Evolutionary conservation across 2,797 vertebrate genomes (phyloP).

Genomic region (Balearica regulorum): DNA sequence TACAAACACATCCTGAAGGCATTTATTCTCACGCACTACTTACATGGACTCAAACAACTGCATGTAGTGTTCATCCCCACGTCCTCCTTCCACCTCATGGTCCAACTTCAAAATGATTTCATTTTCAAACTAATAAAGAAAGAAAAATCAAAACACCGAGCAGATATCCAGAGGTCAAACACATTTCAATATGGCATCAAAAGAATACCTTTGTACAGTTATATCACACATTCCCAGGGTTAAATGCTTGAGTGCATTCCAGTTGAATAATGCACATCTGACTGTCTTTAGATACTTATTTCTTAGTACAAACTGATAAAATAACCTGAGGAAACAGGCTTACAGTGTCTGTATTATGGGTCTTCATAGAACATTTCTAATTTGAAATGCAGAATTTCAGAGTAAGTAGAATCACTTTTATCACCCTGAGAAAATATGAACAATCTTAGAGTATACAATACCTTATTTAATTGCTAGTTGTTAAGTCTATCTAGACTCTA

Average conservation of each 20-base stretch:
- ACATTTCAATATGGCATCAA: neutral
- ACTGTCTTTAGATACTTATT: neutral
- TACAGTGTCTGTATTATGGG: neutral
- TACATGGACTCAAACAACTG: constrained; percentile 93
- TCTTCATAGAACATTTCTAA: neutral
- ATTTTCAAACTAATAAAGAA: constrained; percentile 88
- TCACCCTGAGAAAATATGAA: neutral
- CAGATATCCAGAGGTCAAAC: neutral
- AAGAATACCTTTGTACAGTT: neutral
- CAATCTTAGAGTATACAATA: neutral
- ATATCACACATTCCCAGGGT: neutral
- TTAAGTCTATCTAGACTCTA: neutral
- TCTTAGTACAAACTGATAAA: neutral
- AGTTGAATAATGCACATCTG: neutral
- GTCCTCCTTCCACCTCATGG: constrained; percentile 97
- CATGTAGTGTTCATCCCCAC: constrained; percentile 94
- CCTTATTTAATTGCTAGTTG: neutral
- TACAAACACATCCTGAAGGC: neutral
- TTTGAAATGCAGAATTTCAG: neutral
- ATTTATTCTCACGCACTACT: constrained; percentile 19
- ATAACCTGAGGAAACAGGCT: neutral
- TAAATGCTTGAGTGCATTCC: neutral
- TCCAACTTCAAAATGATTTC: constrained; percentile 98
- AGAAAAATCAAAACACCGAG: neutral
- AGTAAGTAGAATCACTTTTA: neutral